Evolutionary conservation across 2,888 invertebrate species (phyloP).

Genomic region (Cephonodes hylas): DNA sequence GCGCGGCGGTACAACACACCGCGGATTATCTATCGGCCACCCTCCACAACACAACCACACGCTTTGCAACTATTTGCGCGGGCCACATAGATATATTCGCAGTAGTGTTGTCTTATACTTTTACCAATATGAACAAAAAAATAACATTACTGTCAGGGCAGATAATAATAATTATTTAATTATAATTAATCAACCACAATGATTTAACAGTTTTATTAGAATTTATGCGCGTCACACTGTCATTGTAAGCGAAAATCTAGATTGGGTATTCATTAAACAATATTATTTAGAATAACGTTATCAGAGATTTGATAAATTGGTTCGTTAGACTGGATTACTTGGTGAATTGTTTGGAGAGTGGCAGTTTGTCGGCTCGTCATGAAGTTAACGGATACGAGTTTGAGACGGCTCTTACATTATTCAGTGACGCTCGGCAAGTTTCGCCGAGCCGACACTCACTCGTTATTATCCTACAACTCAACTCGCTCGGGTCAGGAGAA

Average conservation of each 20-base stretch:
- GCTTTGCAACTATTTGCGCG: too few relatives aligned
- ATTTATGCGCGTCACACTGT: too few relatives aligned
- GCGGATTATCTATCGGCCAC: neutral
- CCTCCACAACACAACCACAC: neutral
- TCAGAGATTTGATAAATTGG: neutral
- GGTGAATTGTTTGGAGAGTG: neutral
- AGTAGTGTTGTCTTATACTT: too few relatives aligned
- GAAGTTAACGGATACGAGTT: neutral
- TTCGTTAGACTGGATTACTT: neutral
- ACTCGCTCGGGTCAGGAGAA: constrained; percentile 15
- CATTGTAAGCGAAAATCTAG: too few relatives aligned
- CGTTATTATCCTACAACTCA: constrained; percentile 31
- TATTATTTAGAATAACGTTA: neutral
- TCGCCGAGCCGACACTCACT: constrained; percentile 38
- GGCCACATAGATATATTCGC: too few relatives aligned
- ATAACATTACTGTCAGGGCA: too few relatives aligned
- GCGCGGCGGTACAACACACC: neutral
- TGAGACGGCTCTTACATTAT: neutral
- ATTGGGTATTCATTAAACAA: too few relatives aligned
- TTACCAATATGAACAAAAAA: too few relatives aligned
- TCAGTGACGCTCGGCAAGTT: neutral
- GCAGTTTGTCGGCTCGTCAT: neutral
- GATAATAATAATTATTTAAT: too few relatives aligned
- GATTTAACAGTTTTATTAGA: too few relatives aligned
- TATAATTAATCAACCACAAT: too few relatives aligned